These are phyloP conservation scores for Auanema sp. DNA, from an alignment of 2,888 invertebrate genomes.

Conservation along the genomic window DNA sequence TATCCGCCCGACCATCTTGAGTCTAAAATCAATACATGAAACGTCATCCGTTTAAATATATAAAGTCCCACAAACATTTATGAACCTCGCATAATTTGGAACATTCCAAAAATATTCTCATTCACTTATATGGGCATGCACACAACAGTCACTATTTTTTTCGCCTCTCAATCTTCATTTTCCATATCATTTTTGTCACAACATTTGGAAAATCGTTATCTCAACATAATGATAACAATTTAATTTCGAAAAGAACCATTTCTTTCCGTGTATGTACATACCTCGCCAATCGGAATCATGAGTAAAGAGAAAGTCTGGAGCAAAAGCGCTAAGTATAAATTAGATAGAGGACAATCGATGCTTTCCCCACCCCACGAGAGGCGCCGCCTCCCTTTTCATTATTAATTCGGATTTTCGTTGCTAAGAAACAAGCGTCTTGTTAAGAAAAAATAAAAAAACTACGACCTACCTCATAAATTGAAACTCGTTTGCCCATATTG, in stretches of 20 bases:
- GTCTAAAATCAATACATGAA: constrained; percentile 36
- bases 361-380: no score
- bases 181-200: background rate
- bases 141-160: background rate
- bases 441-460: no score
- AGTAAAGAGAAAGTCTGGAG: background rate
- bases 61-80: no score
- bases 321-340: no score
- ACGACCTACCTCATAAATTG: no score
- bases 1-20: constrained; percentile 59
- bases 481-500: no score
- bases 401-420: no score
- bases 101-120: background rate
- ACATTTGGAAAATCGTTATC: background rate
- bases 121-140: background rate
- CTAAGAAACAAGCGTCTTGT: no score
- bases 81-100: background rate
- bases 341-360: no score
- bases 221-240: background rate
- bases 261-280: constrained; percentile 6
- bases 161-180: background rate
- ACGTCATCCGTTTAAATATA: no score
- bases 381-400: no score
- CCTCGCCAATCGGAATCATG: constrained; percentile 49
- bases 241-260: constrained; percentile 3